These are phyloP conservation scores for Pocillopora meandrina DNA, from an alignment of 92 coral and sea anemone genomes.

Conservation along the genomic window DNA sequence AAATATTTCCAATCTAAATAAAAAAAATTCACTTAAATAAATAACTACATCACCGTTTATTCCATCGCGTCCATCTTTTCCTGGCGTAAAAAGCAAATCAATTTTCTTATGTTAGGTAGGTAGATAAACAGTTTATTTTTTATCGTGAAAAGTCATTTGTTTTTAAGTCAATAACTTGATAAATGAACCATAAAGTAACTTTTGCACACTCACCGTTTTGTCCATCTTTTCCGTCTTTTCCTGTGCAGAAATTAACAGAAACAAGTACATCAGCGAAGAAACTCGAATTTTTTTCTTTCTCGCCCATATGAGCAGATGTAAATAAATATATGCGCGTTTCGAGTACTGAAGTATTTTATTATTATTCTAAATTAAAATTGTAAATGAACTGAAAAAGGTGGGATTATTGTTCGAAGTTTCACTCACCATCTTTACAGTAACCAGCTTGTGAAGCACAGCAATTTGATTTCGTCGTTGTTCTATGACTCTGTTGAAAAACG, in stretches of 20 bases:
- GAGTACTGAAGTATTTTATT: neutral
- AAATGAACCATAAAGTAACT: too few species aligned
- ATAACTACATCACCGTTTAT: neutral
- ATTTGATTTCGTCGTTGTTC: neutral
- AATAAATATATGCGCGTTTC: too few species aligned
- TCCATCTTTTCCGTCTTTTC: too few species aligned
- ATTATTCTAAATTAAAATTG: neutral
- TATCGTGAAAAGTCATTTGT: too few species aligned
- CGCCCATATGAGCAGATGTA: too few species aligned
- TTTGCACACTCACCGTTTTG: too few species aligned
- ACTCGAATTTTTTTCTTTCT: too few species aligned
- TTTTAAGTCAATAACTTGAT: too few species aligned
- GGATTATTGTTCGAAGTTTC: neutral
- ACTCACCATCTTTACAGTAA: neutral
- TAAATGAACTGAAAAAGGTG: neutral
- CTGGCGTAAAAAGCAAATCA: neutral
- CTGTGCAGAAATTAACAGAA: too few species aligned
- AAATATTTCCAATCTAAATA: too few species aligned
- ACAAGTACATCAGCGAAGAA: too few species aligned
- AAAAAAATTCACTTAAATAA: too few species aligned
- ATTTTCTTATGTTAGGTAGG: neutral
- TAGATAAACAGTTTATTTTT: neutral
- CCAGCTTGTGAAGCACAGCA: constrained; percentile 1
- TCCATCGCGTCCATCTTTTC: constrained; percentile 5
- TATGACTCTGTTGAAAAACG: neutral